phyloP scores from a whole-genome alignment of 1,140 invertebrate species.

The Pectinophora gossypiella region DNA sequence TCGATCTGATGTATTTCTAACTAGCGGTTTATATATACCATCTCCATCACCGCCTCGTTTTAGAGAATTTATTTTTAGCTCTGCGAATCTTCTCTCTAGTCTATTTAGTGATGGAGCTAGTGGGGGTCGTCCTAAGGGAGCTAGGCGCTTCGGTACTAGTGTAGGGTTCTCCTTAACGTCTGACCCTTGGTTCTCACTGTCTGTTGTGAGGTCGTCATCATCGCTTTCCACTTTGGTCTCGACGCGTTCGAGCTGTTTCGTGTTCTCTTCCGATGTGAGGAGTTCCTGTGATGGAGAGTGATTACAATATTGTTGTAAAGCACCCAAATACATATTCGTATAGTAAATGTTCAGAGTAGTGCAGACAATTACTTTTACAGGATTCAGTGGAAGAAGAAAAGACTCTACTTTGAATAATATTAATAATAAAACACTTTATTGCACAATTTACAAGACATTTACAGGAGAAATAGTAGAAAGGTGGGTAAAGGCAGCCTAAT shows the following conservation, averaged over 20 bases:
- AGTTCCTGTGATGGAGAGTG: conserved; percentile 48
- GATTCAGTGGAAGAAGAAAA: no score
- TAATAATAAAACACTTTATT: no score
- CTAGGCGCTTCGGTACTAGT: conserved; percentile 30
- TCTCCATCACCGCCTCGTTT: conserved; percentile 43
- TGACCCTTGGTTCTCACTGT: conserved; percentile 58
- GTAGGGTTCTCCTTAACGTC: conserved; percentile 41
- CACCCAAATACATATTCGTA: no score
- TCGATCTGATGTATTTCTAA: conserved; percentile 46
- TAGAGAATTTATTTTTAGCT: conserved; percentile 52
- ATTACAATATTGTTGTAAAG: not conserved
- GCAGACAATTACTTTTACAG: no score
- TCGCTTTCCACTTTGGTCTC: conserved; percentile 69
- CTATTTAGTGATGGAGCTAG: conserved; percentile 47
- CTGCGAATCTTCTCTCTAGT: conserved; percentile 56
- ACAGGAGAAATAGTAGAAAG: no score
- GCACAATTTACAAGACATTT: no score
- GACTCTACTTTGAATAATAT: no score
- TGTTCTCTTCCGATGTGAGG: conserved; percentile 67
- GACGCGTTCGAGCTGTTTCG: conserved; percentile 57
- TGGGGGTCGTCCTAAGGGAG: conserved; percentile 49
- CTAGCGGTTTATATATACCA: conserved; percentile 42
- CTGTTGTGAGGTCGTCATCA: conserved; percentile 63
- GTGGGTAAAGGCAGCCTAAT: no score
- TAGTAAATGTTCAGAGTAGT: no score